Evolutionary conservation across 2,113 vertebrate genomes (phyloP).

Genomic region (Perccottus glenii): DNA sequence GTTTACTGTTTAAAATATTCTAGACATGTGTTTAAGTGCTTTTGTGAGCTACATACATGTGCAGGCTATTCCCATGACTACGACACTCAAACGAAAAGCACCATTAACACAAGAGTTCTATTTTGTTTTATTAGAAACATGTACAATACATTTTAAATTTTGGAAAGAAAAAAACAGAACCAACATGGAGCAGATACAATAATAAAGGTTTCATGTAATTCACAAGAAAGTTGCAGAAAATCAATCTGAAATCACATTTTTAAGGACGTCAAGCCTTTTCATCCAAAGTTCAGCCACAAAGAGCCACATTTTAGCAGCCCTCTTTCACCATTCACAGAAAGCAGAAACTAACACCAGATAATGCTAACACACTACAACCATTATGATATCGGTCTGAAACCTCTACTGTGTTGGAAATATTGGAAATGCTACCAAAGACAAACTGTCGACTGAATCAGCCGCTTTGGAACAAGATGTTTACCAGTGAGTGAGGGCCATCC

Average conservation of each 20-base stretch:
- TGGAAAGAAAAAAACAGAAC: conserved; percentile 84
- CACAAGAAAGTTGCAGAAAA: conserved; percentile 81
- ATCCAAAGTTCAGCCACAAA: conserved; percentile 71
- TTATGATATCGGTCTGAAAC: conserved; percentile 81
- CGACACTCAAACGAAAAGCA: background rate
- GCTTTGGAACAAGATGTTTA: conserved; percentile 63
- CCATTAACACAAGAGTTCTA: conserved; percentile 55
- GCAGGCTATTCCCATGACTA: too few relatives aligned
- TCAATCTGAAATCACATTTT: conserved; percentile 80
- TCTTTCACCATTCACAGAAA: conserved; percentile 76
- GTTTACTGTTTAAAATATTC: conserved; percentile 10
- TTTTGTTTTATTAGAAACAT: conserved; percentile 88
- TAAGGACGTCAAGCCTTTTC: conserved; percentile 58
- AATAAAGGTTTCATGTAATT: conserved; percentile 80
- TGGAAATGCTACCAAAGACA: conserved; percentile 83
- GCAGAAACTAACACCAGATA: conserved; percentile 76
- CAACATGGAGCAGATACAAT: conserved; percentile 85
- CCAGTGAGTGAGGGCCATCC: conserved; percentile 54
- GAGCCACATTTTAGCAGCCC: conserved; percentile 58
- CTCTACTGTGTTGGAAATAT: conserved; percentile 80
- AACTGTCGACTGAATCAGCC: conserved; percentile 75
- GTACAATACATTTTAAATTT: conserved; percentile 85
- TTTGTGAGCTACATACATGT: too few relatives aligned
- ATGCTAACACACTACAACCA: conserved; percentile 82
- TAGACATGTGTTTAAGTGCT: too few relatives aligned